A percentile compares a stretch with the other conserved stretches of the same genome.
Conservation (phyloP, 2,113 vertebrate species). For the Phodopus roborovskii region DNA sequence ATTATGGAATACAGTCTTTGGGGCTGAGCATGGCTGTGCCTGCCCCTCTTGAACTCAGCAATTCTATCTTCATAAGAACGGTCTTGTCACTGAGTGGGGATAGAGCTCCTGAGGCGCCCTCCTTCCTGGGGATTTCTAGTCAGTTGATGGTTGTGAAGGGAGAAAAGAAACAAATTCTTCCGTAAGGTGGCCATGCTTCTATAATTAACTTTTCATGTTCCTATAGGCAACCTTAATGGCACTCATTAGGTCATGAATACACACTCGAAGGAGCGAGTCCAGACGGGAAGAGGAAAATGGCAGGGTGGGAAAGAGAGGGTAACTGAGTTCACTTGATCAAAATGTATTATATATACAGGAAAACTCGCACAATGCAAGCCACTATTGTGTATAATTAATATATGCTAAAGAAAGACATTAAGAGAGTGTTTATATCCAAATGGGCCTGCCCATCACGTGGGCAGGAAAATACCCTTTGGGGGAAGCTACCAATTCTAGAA, state of each 20-base stretch:
- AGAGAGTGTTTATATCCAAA: neutral
- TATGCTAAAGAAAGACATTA: neutral
- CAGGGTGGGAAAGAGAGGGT: neutral
- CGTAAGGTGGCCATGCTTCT: neutral
- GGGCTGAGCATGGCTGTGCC: neutral
- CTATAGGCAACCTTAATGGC: neutral
- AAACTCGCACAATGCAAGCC: neutral
- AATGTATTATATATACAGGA: neutral
- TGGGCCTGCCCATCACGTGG: neutral
- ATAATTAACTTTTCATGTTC: neutral
- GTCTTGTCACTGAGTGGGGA: neutral
- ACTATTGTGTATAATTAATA: neutral
- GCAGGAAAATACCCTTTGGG: neutral
- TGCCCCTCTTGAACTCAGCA: neutral
- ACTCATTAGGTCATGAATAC: neutral
- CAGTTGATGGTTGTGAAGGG: no score
- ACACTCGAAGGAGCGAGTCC: neutral
- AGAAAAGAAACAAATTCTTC: neutral
- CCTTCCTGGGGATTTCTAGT: neutral
- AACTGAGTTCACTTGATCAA: neutral
- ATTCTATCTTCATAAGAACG: neutral
- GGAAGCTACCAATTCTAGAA: neutral
- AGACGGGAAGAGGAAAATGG: no score
- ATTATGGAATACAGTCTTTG: neutral
- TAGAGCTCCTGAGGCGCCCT: neutral